Percentiles rank a stretch among this genome's conserved stretches.
Evolutionary conservation across 2,797 vertebrate genomes (phyloP).

Genomic region (Tarsius wallacei): DNA sequence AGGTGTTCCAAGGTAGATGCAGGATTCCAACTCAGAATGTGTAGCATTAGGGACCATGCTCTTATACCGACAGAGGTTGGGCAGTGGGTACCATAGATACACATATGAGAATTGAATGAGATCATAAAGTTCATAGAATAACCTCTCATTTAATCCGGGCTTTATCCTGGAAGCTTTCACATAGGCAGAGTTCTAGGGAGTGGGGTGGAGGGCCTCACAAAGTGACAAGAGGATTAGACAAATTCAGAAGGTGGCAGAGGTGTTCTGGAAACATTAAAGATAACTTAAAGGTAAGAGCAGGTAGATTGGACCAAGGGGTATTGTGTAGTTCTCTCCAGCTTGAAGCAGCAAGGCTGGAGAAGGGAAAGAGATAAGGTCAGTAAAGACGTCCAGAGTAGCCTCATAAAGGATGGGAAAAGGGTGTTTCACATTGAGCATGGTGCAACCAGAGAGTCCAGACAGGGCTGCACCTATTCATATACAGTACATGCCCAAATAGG

Average conservation of each 20-base stretch:
- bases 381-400: background rate
- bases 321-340: background rate
- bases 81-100: conserved; percentile 5
- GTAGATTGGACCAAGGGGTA: background rate
- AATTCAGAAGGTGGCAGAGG: conserved; percentile 4
- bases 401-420: conserved; percentile 35
- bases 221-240: conserved; percentile 49
- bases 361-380: background rate
- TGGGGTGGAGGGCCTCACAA: background rate
- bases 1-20: conserved; percentile 32
- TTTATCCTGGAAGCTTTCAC: conserved; percentile 61
- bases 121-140: conserved; percentile 58
- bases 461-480: background rate
- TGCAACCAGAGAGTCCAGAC: background rate
- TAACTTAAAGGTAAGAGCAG: background rate
- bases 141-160: conserved; percentile 28
- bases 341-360: conserved; percentile 23
- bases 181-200: background rate
- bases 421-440: background rate
- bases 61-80: background rate
- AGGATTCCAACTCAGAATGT: conserved; percentile 6
- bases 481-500: background rate
- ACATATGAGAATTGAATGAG: conserved; percentile 3
- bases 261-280: background rate
- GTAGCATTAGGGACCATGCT: background rate